Conservation (phyloP, 2,888 invertebrate species). For the Ochropleura leucogaster region DNA sequence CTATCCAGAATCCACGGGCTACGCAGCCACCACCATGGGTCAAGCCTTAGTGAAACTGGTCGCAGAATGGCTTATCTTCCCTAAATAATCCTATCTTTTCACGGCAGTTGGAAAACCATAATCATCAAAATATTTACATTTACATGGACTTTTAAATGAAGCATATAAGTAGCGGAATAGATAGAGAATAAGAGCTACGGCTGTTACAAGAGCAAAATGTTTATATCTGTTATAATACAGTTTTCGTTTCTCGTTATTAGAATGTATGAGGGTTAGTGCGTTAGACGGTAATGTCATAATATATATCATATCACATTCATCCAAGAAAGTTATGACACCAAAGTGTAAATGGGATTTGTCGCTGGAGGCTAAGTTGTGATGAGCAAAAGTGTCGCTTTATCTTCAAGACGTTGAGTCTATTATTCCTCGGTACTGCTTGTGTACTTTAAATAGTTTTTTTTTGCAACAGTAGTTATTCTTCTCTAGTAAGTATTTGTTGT, state of each 20-base stretch:
- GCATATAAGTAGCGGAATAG: neutral
- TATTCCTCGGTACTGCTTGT: constrained; percentile 14
- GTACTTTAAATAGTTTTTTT: neutral
- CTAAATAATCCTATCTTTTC: too few species aligned
- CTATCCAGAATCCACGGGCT: neutral
- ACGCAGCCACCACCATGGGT: neutral
- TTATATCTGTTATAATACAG: constrained; percentile 12
- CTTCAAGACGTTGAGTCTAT: constrained; percentile 32
- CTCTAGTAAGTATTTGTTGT: neutral
- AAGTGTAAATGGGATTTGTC: constrained; percentile 64
- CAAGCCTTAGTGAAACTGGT: neutral
- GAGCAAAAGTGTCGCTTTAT: constrained; percentile 34
- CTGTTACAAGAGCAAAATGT: neutral
- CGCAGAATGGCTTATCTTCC: neutral
- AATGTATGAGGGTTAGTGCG: constrained; percentile 46
- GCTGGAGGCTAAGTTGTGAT: constrained; percentile 59
- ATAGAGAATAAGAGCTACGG: neutral
- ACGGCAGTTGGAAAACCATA: neutral
- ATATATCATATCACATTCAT: constrained; percentile 52
- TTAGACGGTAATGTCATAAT: constrained; percentile 40
- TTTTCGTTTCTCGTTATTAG: constrained; percentile 34
- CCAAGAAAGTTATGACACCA: constrained; percentile 55
- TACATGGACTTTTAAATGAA: neutral
- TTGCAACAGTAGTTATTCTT: neutral
- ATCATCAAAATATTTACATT: neutral